These are phyloP conservation scores for Cydia pomonella DNA, from an alignment of 1,140 invertebrate genomes.

Conservation along the genomic window DNA sequence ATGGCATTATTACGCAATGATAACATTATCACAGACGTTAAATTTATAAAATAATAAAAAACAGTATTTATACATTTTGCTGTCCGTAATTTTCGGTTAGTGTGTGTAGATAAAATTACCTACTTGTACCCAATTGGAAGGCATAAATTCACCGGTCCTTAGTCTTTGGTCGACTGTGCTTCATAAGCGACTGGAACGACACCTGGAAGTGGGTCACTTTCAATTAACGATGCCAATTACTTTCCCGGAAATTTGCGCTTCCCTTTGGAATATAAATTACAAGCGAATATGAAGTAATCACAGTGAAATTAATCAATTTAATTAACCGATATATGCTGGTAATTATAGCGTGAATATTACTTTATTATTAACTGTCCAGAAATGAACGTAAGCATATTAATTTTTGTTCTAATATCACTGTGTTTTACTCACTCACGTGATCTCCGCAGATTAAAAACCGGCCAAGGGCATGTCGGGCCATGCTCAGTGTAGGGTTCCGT, in stretches of 20 bases:
- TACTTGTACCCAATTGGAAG: too few species aligned
- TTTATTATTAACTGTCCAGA: background rate
- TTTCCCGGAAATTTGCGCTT: background rate
- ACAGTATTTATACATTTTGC: too few species aligned
- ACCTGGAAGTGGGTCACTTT: constrained; percentile 5
- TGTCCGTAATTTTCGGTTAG: too few species aligned
- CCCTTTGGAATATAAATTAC: background rate
- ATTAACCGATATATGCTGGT: background rate
- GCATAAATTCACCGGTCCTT: too few species aligned
- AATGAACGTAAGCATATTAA: background rate
- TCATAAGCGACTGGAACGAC: background rate
- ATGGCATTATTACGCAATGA: too few species aligned
- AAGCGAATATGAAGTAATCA: background rate
- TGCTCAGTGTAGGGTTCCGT: too few species aligned
- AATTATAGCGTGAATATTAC: background rate
- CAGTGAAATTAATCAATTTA: background rate
- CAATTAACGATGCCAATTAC: constrained; percentile 5
- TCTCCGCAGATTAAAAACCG: too few species aligned
- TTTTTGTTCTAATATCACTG: background rate
- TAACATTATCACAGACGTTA: too few species aligned
- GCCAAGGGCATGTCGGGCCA: too few species aligned
- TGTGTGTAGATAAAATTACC: too few species aligned
- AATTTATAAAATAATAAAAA: too few species aligned
- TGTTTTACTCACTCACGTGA: background rate
- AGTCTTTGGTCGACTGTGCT: background rate